phyloP scores from a whole-genome alignment of 2,113 vertebrate species.

The Neodon shergylaensis region DNA sequence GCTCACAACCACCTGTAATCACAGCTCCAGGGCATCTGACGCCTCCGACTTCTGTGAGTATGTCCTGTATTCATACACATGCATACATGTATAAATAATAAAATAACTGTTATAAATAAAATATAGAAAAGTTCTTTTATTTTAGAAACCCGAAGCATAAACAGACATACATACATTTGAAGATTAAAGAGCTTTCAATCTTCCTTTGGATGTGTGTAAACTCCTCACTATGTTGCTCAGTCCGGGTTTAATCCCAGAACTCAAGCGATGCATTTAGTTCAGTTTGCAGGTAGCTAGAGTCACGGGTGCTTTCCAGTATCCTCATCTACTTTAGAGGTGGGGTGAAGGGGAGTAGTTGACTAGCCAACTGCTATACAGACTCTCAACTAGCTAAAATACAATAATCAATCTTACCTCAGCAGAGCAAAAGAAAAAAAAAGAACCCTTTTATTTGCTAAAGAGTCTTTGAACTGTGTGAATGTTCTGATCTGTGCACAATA shows the following conservation, averaged over 20 bases:
- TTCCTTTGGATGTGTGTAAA: neutral
- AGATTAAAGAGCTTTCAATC: neutral
- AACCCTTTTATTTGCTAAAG: constrained; percentile 19
- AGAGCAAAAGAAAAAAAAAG: neutral
- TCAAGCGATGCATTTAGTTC: neutral
- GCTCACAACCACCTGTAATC: neutral
- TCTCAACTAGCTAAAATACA: constrained; percentile 27
- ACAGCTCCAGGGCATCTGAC: neutral
- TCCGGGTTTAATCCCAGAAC: neutral
- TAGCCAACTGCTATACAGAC: constrained; percentile 12
- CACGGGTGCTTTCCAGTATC: neutral
- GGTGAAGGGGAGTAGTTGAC: neutral
- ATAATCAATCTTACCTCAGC: too few species aligned
- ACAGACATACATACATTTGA: constrained; percentile 4
- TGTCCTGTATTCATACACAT: neutral
- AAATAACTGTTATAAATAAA: neutral
- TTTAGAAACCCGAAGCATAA: constrained; percentile 29
- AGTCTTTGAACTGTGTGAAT: neutral
- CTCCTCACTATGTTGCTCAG: neutral
- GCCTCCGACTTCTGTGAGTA: neutral
- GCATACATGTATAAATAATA: neutral
- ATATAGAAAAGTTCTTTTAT: neutral
- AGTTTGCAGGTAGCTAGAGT: neutral
- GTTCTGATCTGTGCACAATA: constrained; percentile 24
- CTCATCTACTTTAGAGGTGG: neutral